phyloP scores from a whole-genome alignment of 2,888 invertebrate species.

The Athalia rosae region DNA sequence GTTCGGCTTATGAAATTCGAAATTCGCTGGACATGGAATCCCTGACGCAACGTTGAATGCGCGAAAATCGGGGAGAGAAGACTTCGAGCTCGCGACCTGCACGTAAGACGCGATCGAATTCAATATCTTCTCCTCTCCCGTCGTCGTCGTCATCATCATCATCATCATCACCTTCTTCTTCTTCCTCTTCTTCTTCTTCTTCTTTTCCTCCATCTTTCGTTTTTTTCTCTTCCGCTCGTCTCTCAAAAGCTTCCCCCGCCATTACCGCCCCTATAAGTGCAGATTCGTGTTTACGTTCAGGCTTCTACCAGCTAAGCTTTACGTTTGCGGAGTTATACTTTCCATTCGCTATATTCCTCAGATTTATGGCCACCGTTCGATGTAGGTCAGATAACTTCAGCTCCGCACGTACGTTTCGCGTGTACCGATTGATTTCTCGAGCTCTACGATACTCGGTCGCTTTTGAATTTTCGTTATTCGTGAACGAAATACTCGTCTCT shows the following conservation, averaged over 20 bases:
- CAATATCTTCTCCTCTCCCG: conserved; percentile 15
- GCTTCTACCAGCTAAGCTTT: conserved; percentile 44
- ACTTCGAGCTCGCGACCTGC: neutral
- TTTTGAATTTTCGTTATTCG: neutral
- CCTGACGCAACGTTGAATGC: neutral
- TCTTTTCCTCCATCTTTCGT: conserved; percentile 27
- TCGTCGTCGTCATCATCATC: no score
- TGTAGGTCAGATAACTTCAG: conserved; percentile 48
- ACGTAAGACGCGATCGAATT: conserved; percentile 26
- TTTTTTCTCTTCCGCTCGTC: conserved; percentile 25
- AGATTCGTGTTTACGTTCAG: conserved; percentile 63
- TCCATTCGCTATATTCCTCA: conserved; percentile 37
- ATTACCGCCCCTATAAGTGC: conserved; percentile 57
- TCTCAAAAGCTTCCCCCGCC: conserved; percentile 35
- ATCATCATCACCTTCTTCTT: no score
- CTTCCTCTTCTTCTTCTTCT: no score
- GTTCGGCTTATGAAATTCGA: no score
- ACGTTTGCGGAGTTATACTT: conserved; percentile 37
- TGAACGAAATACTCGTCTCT: neutral
- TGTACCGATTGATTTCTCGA: conserved; percentile 9
- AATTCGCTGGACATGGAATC: neutral
- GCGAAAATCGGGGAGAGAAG: neutral
- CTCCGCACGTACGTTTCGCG: conserved; percentile 1
- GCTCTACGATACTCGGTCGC: neutral
- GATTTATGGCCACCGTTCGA: conserved; percentile 47